Evolutionary conservation across 64 coral and sea anemone genomes (phyloP).

Genomic region (Platygyra sinensis): DNA sequence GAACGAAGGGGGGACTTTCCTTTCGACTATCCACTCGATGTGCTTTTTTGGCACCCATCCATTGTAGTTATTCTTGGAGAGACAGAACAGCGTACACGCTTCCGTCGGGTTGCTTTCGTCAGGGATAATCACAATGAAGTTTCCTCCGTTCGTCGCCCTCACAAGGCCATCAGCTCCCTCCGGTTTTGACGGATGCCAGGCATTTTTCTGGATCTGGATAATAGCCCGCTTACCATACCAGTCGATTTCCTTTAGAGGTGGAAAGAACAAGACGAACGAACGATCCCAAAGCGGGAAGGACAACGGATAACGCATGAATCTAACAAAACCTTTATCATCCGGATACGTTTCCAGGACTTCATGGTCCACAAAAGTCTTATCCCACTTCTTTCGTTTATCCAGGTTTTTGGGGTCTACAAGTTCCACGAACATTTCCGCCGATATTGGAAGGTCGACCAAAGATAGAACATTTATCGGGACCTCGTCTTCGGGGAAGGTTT

Average conservation of each 20-base stretch:
- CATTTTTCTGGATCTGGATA: conserved; percentile 15
- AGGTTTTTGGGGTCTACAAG: neutral
- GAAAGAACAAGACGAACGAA: conserved; percentile 19
- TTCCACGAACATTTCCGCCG: conserved; percentile 14
- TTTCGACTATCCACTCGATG: neutral
- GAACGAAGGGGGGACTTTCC: neutral
- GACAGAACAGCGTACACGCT: conserved; percentile 33
- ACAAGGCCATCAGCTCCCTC: neutral
- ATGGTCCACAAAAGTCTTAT: neutral
- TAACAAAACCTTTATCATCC: neutral
- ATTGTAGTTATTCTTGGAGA: conserved; percentile 44
- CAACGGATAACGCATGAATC: neutral
- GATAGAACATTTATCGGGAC: conserved; percentile 41
- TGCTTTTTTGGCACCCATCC: conserved; percentile 41
- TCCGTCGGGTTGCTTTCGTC: neutral
- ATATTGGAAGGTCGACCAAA: conserved; percentile 11
- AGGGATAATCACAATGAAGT: conserved; percentile 33
- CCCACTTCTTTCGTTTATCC: conserved; percentile 33
- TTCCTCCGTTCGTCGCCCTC: conserved; percentile 44
- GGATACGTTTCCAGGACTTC: conserved; percentile 38
- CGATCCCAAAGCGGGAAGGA: conserved; percentile 30
- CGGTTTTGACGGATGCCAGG: conserved; percentile 35
- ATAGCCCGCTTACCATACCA: conserved; percentile 25
- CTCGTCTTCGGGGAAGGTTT: conserved; percentile 30
- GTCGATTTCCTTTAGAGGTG: conserved; percentile 29